These are phyloP conservation scores for Electrona antarctica DNA, from an alignment of 2,113 vertebrate species.

Conservation along the genomic window DNA sequence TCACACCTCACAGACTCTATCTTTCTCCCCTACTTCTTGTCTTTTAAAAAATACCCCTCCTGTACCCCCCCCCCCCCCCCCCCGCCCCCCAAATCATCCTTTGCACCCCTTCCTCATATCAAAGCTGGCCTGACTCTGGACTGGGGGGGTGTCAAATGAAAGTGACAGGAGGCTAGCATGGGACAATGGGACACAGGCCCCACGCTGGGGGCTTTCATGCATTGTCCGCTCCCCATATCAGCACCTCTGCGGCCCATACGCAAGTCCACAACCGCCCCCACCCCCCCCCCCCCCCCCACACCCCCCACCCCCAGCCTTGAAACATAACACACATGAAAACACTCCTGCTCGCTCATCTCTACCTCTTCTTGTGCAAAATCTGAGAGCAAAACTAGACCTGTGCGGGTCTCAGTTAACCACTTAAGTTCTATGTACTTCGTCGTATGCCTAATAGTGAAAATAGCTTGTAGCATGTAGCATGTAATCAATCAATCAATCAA, in stretches of 20 bases:
- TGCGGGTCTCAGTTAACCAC: too few species aligned
- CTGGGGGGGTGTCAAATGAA: constrained; percentile 80
- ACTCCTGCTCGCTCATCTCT: constrained; percentile 20
- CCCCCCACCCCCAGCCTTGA: constrained; percentile 21
- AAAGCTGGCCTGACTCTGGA: constrained; percentile 82
- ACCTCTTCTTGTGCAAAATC: background rate
- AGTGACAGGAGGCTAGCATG: constrained; percentile 82
- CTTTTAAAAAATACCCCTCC: constrained; percentile 45
- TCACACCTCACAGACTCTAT: constrained; percentile 81
- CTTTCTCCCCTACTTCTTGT: constrained; percentile 71
- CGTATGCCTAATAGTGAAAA: too few species aligned
- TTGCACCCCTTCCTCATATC: constrained; percentile 78
- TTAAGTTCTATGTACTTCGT: too few species aligned
- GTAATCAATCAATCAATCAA: too few species aligned
- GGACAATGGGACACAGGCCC: constrained; percentile 81
- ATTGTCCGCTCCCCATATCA: constrained; percentile 81
- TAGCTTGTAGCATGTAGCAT: too few species aligned
- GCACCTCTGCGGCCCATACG: constrained; percentile 74
- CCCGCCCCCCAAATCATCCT: constrained; percentile 55
- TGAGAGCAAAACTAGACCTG: too few species aligned
- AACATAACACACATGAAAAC: constrained; percentile 66
- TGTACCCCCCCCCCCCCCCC: constrained; percentile 10
- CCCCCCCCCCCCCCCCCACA: constrained; percentile 8
- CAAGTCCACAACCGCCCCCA: constrained; percentile 42
- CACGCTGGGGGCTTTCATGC: constrained; percentile 83